Percentiles rank a stretch among this genome's conserved stretches.
These are phyloP conservation scores for Vicugna pacos DNA, from an alignment of 2,113 vertebrate species.

Conservation along the genomic window DNA sequence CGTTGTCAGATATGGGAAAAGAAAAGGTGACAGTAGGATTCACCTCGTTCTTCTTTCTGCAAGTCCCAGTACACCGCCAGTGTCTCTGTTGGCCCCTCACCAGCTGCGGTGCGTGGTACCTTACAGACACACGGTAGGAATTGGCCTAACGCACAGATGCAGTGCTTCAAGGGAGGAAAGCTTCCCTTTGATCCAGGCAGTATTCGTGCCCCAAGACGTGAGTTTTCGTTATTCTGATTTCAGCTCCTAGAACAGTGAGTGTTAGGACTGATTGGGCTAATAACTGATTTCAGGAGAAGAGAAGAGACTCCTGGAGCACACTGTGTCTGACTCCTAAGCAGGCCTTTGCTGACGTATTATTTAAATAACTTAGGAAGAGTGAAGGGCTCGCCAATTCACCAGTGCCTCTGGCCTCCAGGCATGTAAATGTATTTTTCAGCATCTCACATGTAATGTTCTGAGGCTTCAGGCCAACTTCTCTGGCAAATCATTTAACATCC, in stretches of 20 bases:
- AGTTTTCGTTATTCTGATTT: slow-evolving; percentile 2
- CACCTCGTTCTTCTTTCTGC: background rate
- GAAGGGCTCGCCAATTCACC: background rate
- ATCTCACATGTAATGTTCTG: background rate
- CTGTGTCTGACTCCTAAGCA: background rate
- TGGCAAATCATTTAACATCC: background rate
- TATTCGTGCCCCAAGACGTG: background rate
- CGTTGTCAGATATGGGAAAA: background rate
- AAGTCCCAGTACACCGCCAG: background rate
- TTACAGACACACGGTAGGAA: background rate
- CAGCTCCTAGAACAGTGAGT: background rate
- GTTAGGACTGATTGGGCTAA: background rate
- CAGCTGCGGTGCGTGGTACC: too few relatives aligned
- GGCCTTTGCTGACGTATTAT: background rate
- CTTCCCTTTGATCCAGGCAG: background rate
- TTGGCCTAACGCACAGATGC: background rate
- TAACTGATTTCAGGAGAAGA: slow-evolving; percentile 21
- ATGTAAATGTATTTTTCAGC: background rate
- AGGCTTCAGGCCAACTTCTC: background rate
- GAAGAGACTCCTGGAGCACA: background rate
- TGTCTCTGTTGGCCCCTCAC: background rate
- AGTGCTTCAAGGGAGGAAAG: background rate
- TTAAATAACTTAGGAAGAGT: slow-evolving; percentile 23
- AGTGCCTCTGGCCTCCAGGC: background rate
- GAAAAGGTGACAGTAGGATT: background rate